Conservation (phyloP, 2,888 invertebrate species). For the Itoplectis maculator region DNA sequence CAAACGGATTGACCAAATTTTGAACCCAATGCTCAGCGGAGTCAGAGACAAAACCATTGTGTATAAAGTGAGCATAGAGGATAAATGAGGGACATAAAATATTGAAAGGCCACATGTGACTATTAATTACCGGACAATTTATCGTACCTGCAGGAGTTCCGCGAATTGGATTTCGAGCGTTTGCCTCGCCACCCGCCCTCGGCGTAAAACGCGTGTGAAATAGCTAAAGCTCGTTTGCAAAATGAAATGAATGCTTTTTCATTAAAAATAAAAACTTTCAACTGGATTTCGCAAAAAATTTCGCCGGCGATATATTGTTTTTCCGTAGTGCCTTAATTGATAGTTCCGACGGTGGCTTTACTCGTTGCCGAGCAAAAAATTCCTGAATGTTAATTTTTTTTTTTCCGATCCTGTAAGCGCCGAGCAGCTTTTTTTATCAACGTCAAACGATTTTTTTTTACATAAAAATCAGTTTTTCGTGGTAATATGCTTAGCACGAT, state of each 20-base stretch:
- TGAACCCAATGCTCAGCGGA: constrained; percentile 6
- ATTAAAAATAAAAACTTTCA: not conserved
- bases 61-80: constrained; percentile 9
- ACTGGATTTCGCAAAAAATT: not conserved
- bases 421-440: not conserved
- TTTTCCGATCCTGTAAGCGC: not conserved
- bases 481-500: constrained; percentile 10
- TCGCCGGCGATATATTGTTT: not conserved
- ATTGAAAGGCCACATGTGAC: constrained; percentile 30
- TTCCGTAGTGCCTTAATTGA: not conserved
- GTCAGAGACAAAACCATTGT: not conserved
- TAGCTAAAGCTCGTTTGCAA: not conserved
- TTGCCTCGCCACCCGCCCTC: not conserved
- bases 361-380: not conserved
- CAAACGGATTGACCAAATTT: not conserved
- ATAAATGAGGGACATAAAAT: constrained; percentile 7
- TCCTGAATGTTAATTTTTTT: not conserved
- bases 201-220: not conserved
- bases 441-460: constrained; percentile 8
- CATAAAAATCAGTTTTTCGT: constrained; percentile 9
- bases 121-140: constrained; percentile 13
- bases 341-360: not conserved
- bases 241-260: not conserved
- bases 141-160: not conserved
- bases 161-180: not conserved